Evolutionary conservation across 2,888 invertebrate genomes (phyloP).

Genomic region (Notodonta dromedarius): DNA sequence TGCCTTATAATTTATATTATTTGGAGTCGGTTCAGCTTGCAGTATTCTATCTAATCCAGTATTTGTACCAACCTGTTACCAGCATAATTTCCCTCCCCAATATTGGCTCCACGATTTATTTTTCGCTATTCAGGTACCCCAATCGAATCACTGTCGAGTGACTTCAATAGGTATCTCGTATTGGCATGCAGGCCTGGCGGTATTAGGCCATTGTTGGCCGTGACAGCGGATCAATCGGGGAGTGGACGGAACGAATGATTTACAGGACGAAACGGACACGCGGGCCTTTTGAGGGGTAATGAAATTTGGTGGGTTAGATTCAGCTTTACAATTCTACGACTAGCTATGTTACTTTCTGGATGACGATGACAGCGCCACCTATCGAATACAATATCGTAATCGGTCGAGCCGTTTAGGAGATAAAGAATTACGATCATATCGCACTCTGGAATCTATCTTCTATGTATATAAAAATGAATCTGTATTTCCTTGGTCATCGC

Average conservation of each 20-base stretch:
- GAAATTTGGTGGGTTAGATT: background rate
- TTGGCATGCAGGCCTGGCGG: constrained; percentile 21
- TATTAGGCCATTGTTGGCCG: background rate
- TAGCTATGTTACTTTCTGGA: too few species aligned
- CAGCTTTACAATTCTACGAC: background rate
- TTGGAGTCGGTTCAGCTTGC: too few species aligned
- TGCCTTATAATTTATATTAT: too few species aligned
- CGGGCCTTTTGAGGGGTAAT: background rate
- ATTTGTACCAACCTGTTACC: background rate
- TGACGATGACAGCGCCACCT: too few species aligned
- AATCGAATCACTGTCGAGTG: background rate
- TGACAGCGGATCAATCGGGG: background rate
- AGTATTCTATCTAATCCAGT: background rate
- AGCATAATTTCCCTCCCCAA: background rate
- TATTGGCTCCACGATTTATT: background rate
- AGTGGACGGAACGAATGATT: background rate
- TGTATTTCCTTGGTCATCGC: too few species aligned
- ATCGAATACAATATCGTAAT: too few species aligned
- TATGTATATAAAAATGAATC: too few species aligned
- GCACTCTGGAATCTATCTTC: too few species aligned
- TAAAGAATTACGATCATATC: too few species aligned
- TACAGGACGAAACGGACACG: background rate
- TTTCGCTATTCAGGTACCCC: background rate
- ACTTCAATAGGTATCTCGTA: constrained; percentile 9
- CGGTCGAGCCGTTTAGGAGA: too few species aligned